These are phyloP conservation scores for Leptinotarsa lineolata DNA, from an alignment of 1,140 invertebrate species.

Conservation along the genomic window DNA sequence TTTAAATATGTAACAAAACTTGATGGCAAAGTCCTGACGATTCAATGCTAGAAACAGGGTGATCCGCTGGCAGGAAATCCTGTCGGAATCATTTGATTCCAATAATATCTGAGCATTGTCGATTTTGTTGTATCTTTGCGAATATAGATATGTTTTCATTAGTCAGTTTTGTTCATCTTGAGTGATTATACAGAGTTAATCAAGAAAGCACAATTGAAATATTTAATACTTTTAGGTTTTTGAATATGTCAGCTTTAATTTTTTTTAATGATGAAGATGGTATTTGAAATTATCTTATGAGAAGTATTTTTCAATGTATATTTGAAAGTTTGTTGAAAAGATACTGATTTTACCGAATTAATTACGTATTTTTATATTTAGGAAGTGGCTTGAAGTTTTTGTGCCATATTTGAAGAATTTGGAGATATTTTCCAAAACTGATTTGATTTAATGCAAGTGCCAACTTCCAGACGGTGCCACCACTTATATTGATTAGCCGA, in stretches of 20 bases:
- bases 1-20: constrained; percentile 25
- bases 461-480: no score
- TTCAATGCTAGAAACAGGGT: constrained; percentile 19
- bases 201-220: neutral
- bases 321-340: no score
- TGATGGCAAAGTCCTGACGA: constrained; percentile 11
- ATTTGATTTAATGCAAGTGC: no score
- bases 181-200: constrained; percentile 30
- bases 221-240: neutral
- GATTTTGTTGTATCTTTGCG: neutral
- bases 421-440: no score
- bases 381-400: no score
- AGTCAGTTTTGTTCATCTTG: constrained; percentile 22
- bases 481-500: no score
- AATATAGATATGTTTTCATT: neutral
- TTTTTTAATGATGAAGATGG: constrained; percentile 11
- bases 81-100: constrained; percentile 1
- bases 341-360: no score
- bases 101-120: neutral
- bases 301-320: no score
- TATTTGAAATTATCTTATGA: no score
- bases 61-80: constrained; percentile 24
- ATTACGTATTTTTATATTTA: no score
- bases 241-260: neutral
- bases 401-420: no score